A percentile compares a stretch with the other conserved stretches of the same genome.
Conservation (phyloP, 2,888 invertebrate genomes). For the Epistrophe eligans region DNA sequence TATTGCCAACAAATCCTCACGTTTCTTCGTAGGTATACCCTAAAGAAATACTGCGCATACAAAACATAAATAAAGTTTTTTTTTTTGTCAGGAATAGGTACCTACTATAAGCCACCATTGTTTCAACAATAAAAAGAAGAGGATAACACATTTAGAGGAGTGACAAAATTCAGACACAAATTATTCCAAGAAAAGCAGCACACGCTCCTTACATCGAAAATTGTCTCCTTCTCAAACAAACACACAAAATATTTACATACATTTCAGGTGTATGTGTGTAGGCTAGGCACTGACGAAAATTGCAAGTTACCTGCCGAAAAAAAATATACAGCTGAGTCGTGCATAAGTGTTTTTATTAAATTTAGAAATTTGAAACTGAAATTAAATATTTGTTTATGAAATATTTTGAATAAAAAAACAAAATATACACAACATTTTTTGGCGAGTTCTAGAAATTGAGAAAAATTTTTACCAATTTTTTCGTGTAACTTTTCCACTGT, state of each 20-base stretch:
- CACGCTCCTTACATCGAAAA: background rate
- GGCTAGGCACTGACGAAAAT: background rate
- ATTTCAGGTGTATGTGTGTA: background rate
- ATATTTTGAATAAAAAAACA: too few relatives aligned
- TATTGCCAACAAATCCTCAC: constrained; percentile 44
- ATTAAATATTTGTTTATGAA: too few relatives aligned
- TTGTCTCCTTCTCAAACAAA: background rate
- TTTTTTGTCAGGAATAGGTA: background rate
- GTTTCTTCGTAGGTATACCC: constrained; percentile 7
- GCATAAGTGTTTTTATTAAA: background rate
- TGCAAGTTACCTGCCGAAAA: background rate
- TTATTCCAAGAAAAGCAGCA: constrained; percentile 41
- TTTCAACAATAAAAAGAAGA: background rate
- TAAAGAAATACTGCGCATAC: background rate
- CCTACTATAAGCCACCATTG: constrained; percentile 10
- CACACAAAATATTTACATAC: constrained; percentile 7
- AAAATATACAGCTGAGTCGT: background rate
- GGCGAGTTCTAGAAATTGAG: too few relatives aligned
- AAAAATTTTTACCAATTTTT: too few relatives aligned
- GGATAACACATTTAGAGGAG: constrained; percentile 26
- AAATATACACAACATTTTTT: too few relatives aligned
- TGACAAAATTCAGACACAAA: constrained; percentile 41
- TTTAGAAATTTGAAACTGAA: background rate
- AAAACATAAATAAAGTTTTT: background rate
- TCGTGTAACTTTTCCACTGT: too few relatives aligned